Base-by-base conservation (phyloP, 2,888 invertebrate species). In the Octodonta nipae region DNA sequence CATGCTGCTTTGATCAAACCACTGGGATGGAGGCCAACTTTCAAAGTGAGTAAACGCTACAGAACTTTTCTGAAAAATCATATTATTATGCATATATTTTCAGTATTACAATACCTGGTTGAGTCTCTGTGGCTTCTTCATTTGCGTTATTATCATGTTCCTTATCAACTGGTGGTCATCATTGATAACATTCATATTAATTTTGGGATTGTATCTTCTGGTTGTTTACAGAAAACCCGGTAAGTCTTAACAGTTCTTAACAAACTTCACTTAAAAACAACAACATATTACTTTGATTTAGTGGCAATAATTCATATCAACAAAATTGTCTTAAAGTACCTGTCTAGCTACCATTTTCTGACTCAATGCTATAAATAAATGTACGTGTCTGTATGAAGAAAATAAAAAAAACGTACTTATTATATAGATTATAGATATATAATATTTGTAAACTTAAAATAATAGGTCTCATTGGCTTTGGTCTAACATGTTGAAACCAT, bases 101-200 rank as follows among this genome's bases (percentile, higher is more conserved):
- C 65, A 86, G 85, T 93, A 79, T 60, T 93, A 88, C 69, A 92
- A 91, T 63, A 78, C 77, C 37, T 93, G 91, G 91, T 49, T 91
- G 14, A 88, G 88, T 35, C 65, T 92, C 31, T 51, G 73, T 28
- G 92, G 92, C 1, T 85, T 87, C 55, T 65, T 86, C 38, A 64
- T 83, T 49, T 88, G 87, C 52, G 78, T 86, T 30, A 75, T 74
- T 17, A 88, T 93, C 40, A 95, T 95, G 93, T 82, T 95, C 60
- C 71, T 93, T 28, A 89, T 93, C 58, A 85, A 87, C 56, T 92
- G 91, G 86, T 68, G 75, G 54, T 87, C 88, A 38, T 91, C 93
- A 0, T 70, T 95, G n/a, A 70, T 91, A 43, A 93, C 92, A 0
- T 85, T 92, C 54, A 78, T 78, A 42, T 73, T 89, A 34, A 84